phyloP scores from a whole-genome alignment of 1,140 invertebrate species.

The Cyclina sinensis region DNA sequence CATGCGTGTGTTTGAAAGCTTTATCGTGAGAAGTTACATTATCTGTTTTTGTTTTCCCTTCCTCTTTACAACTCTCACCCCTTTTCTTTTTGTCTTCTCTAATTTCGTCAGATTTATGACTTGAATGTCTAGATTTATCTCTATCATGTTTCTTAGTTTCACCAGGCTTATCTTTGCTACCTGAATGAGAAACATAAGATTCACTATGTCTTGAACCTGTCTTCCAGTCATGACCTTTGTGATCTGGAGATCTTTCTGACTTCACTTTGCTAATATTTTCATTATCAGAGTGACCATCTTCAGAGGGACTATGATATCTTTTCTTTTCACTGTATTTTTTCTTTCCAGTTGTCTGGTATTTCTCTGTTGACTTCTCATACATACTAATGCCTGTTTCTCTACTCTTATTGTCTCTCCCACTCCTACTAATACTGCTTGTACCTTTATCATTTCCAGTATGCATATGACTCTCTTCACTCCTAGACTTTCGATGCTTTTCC shows the following conservation, averaged over 20 bases:
- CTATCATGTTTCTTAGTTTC: constrained; percentile 10
- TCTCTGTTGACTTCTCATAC: neutral
- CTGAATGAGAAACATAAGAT: neutral
- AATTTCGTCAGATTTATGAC: neutral
- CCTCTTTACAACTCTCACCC: neutral
- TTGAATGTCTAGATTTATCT: constrained; percentile 7
- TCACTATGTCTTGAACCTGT: neutral
- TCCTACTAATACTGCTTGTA: neutral
- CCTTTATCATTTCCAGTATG: constrained; percentile 11
- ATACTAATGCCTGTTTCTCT: neutral
- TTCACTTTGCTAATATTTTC: neutral
- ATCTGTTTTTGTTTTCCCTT: neutral
- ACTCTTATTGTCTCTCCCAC: neutral
- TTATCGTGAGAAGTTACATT: neutral
- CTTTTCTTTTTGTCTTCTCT: neutral
- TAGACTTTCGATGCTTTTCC: constrained; percentile 7
- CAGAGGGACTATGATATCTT: constrained; percentile 13
- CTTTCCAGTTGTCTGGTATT: neutral
- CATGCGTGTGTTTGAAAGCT: neutral
- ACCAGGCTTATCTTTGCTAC: constrained; percentile 1
- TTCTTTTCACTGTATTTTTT: neutral
- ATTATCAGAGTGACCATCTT: neutral
- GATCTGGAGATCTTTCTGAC: neutral
- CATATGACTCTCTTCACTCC: neutral
- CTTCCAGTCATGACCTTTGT: neutral